phyloP scores from a whole-genome alignment of 2,113 vertebrate species.

The Neogale vison region DNA sequence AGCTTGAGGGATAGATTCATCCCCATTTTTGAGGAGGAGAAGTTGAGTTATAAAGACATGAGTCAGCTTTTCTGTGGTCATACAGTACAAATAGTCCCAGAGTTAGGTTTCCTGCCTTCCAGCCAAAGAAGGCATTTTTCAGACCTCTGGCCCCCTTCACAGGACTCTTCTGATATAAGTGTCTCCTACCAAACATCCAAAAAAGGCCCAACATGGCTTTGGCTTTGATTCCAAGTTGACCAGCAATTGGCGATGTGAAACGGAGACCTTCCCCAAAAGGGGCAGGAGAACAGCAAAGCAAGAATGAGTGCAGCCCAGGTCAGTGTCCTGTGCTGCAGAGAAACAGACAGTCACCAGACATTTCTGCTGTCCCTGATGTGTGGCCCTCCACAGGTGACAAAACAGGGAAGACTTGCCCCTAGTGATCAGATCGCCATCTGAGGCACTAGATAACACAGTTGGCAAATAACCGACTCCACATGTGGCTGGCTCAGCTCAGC shows the following conservation, averaged over 20 bases:
- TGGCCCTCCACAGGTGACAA: not conserved
- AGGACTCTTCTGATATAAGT: constrained; percentile 41
- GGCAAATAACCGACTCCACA: not conserved
- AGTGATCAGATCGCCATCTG: not conserved
- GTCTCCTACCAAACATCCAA: constrained; percentile 57
- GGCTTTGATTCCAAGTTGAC: constrained; percentile 65
- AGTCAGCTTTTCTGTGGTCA: constrained; percentile 32
- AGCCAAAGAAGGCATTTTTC: constrained; percentile 56
- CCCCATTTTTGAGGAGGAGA: constrained; percentile 27
- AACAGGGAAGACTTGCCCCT: not conserved
- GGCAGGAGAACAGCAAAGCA: not conserved
- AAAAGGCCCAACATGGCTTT: constrained; percentile 43
- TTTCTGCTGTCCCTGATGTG: not conserved
- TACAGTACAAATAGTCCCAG: constrained; percentile 13
- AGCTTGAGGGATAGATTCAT: not conserved
- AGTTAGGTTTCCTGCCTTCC: constrained; percentile 45
- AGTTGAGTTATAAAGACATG: not conserved
- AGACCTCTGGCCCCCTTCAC: constrained; percentile 43
- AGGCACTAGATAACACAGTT: not conserved
- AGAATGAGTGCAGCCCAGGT: not conserved
- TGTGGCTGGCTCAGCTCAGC: not conserved
- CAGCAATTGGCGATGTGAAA: constrained; percentile 3
- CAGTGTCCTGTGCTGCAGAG: constrained; percentile 5
- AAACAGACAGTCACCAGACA: not conserved
- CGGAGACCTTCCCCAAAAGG: constrained; percentile 32